These are phyloP conservation scores for Cotesia congregata DNA, from an alignment of 2,888 invertebrate genomes.

Conservation along the genomic window DNA sequence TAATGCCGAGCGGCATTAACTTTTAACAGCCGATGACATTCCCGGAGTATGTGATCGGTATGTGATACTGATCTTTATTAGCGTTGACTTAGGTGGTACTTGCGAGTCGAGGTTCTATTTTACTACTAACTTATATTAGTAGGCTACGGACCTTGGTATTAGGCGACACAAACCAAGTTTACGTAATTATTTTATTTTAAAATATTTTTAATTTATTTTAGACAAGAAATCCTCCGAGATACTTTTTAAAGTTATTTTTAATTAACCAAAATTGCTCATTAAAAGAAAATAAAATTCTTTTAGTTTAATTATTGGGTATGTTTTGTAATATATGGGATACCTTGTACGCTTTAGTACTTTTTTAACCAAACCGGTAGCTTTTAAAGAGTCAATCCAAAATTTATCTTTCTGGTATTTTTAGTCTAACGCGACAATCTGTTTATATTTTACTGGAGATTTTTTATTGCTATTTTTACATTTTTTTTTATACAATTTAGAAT, in stretches of 20 bases:
- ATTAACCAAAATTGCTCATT: background rate
- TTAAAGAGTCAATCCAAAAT: background rate
- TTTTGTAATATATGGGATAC: background rate
- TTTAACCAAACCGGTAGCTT: background rate
- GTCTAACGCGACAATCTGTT: background rate
- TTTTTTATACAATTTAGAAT: too few relatives aligned
- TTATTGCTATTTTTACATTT: too few relatives aligned
- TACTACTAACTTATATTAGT: constrained; percentile 9
- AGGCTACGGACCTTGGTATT: background rate
- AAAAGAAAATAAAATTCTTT: background rate
- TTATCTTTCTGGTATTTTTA: constrained; percentile 12
- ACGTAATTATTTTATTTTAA: background rate
- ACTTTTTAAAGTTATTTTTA: background rate
- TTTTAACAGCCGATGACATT: constrained; percentile 45
- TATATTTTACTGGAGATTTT: too few relatives aligned
- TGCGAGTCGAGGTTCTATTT: constrained; percentile 23
- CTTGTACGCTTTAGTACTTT: constrained; percentile 6
- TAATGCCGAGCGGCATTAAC: constrained; percentile 25
- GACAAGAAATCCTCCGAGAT: background rate
- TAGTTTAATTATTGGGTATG: background rate
- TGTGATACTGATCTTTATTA: constrained; percentile 52
- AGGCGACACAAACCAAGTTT: constrained; percentile 22
- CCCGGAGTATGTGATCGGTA: constrained; percentile 49
- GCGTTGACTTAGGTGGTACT: constrained; percentile 45
- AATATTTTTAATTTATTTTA: background rate